Evolutionary conservation across 1,140 invertebrate species (phyloP).

Genomic region (Chelonus insularis): DNA sequence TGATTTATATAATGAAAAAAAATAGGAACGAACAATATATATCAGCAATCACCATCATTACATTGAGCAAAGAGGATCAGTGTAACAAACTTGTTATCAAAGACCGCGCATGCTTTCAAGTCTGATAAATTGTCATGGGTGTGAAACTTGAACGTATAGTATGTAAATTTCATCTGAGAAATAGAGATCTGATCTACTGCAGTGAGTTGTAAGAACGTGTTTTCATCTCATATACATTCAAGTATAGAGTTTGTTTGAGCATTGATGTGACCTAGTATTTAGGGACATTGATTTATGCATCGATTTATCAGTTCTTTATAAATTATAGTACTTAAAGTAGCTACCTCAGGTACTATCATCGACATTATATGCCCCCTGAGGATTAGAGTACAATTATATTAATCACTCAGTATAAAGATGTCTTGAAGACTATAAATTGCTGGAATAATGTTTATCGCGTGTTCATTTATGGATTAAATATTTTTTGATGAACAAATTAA

Average conservation of each 20-base stretch:
- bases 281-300: constrained; percentile 26
- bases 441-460: too few species aligned
- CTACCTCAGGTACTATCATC: constrained; percentile 28
- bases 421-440: background rate
- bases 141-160: constrained; percentile 6
- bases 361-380: constrained; percentile 2
- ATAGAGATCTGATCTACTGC: background rate
- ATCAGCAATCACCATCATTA: too few species aligned
- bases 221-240: constrained; percentile 3
- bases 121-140: constrained; percentile 23
- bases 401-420: background rate
- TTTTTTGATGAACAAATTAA: too few species aligned
- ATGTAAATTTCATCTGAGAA: constrained; percentile 12
- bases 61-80: background rate
- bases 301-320: constrained; percentile 15
- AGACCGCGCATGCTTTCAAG: background rate
- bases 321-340: constrained; percentile 17
- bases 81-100: constrained; percentile 5
- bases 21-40: too few species aligned
- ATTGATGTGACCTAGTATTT: constrained; percentile 3
- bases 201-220: constrained; percentile 9
- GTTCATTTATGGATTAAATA: too few species aligned
- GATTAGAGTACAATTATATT: background rate
- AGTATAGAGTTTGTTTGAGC: background rate
- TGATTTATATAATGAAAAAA: background rate